phyloP scores from a whole-genome alignment of 2,888 invertebrate species.

The Drepana falcataria region DNA sequence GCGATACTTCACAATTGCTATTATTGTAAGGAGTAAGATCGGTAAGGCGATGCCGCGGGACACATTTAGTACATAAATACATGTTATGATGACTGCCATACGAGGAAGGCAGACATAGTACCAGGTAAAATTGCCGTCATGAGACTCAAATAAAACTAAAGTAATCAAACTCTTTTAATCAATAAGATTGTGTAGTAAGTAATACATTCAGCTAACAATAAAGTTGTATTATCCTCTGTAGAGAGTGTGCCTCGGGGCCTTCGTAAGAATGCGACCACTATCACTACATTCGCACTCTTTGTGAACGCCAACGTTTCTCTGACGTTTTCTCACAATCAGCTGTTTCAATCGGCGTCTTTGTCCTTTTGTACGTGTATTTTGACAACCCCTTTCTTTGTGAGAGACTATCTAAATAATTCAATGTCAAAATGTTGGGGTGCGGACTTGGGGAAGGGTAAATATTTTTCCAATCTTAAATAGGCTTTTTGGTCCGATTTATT shows the following conservation, averaged over 20 bases:
- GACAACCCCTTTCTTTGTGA: conserved; percentile 19
- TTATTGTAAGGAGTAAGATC: too few species aligned
- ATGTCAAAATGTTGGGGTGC: conserved; percentile 25
- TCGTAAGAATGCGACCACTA: background rate
- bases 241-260: background rate
- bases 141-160: too few species aligned
- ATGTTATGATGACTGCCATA: too few species aligned
- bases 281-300: background rate
- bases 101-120: too few species aligned
- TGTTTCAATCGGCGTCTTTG: conserved; percentile 21
- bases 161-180: too few species aligned
- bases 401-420: conserved; percentile 37
- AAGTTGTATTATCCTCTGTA: too few species aligned
- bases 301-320: conserved; percentile 4
- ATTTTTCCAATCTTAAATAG: background rate
- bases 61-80: too few species aligned
- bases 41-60: too few species aligned
- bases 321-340: conserved; percentile 15
- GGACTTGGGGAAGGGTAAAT: background rate
- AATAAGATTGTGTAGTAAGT: too few species aligned
- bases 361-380: conserved; percentile 29
- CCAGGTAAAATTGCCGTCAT: too few species aligned
- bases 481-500: background rate
- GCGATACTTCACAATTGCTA: too few species aligned
- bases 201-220: too few species aligned